Evolutionary conservation across 1,140 invertebrate species (phyloP).

Genomic region (Drosophila mauritiana): DNA sequence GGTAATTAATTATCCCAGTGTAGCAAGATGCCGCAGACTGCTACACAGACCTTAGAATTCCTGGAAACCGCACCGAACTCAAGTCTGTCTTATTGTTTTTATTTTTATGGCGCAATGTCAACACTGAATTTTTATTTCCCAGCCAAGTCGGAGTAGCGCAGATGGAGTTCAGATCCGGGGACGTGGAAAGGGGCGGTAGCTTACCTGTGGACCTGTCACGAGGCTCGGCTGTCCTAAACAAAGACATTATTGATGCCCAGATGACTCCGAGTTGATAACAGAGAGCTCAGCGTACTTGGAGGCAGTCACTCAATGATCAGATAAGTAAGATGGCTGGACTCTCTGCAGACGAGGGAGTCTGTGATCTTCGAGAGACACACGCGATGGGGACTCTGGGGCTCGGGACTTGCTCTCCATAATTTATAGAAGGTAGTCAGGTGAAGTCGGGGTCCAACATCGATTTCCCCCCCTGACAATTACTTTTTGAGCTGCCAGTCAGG

Average conservation of each 20-base stretch:
- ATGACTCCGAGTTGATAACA: slow-evolving; percentile 68
- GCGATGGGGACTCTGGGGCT: slow-evolving; percentile 21
- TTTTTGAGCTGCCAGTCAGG: slow-evolving; percentile 73
- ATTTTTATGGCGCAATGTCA: slow-evolving; percentile 79
- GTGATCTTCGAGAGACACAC: slow-evolving; percentile 17
- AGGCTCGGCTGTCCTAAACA: slow-evolving; percentile 62
- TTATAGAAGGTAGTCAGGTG: slow-evolving; percentile 81
- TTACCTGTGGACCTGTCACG: slow-evolving; percentile 53
- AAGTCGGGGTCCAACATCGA: slow-evolving; percentile 54
- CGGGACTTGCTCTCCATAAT: slow-evolving; percentile 69
- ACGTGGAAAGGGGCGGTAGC: slow-evolving; percentile 8
- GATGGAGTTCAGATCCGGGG: slow-evolving; percentile 17
- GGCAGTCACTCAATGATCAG: slow-evolving; percentile 62
- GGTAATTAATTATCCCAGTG: background rate
- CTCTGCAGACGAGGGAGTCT: slow-evolving; percentile 28
- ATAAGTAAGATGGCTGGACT: slow-evolving; percentile 43
- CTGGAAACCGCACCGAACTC: slow-evolving; percentile 20
- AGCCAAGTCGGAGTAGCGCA: slow-evolving; percentile 12
- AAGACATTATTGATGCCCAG: slow-evolving; percentile 81
- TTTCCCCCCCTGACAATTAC: slow-evolving; percentile 65
- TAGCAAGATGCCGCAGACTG: slow-evolving; percentile 14
- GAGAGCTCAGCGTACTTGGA: slow-evolving; percentile 28
- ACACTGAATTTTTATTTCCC: slow-evolving; percentile 69
- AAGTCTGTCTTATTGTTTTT: slow-evolving; percentile 42
- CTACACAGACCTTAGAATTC: slow-evolving; percentile 44